Conservation (phyloP, 1,140 invertebrate genomes). For the Hyposmocoma kahamanoa region DNA sequence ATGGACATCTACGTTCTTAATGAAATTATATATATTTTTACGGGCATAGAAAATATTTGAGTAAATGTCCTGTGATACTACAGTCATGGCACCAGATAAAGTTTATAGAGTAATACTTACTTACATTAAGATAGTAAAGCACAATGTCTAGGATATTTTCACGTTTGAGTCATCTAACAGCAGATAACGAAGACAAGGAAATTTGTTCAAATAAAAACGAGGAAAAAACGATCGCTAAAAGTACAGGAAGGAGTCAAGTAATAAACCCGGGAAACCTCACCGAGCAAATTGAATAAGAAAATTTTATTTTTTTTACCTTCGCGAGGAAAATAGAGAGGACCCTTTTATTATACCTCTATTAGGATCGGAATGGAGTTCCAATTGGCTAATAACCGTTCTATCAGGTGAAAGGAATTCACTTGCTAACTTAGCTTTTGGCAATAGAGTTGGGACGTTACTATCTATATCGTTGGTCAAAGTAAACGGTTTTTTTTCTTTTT, state of each 20-base stretch:
- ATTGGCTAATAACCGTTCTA: constrained; percentile 71
- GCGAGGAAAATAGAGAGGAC: constrained; percentile 48
- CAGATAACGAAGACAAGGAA: too few relatives aligned
- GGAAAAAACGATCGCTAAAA: background rate
- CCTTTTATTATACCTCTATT: constrained; percentile 71
- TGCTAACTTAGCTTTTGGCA: constrained; percentile 28
- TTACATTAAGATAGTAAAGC: too few relatives aligned
- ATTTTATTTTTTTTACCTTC: constrained; percentile 64
- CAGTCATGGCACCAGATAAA: too few relatives aligned
- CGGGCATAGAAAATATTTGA: too few relatives aligned
- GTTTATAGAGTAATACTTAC: too few relatives aligned
- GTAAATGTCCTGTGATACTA: too few relatives aligned
- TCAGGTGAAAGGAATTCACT: constrained; percentile 72
- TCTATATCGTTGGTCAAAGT: constrained; percentile 11
- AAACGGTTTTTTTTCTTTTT: too few relatives aligned
- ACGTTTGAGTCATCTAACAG: too few relatives aligned
- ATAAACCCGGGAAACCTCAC: constrained; percentile 26
- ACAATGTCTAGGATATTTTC: too few relatives aligned
- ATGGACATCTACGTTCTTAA: too few relatives aligned
- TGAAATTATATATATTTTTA: too few relatives aligned
- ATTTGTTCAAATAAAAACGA: too few relatives aligned
- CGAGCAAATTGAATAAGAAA: constrained; percentile 65
- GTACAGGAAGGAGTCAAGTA: constrained; percentile 3
- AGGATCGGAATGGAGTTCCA: constrained; percentile 64
- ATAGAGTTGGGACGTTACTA: constrained; percentile 23